Percentiles rank a stretch among this genome's conserved stretches.
Evolutionary conservation across 2,113 vertebrate species (phyloP).

Genomic region (Quiscalus mexicanus): DNA sequence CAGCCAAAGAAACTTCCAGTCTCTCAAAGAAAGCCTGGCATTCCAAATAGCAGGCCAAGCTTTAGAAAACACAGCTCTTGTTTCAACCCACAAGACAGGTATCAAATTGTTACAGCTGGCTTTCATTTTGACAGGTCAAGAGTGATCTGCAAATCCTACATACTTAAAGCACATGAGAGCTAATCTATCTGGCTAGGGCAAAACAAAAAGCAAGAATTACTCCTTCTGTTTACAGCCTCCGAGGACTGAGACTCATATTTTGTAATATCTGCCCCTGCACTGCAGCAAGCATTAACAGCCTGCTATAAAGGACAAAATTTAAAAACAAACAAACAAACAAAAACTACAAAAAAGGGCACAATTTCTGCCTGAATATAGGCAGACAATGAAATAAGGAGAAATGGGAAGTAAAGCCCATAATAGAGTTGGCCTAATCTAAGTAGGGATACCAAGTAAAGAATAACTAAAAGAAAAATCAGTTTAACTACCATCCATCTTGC

Average conservation of each 20-base stretch:
- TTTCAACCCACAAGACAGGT: not conserved
- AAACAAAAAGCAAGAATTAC: not conserved
- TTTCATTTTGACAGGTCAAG: constrained; percentile 16
- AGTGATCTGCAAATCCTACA: not conserved
- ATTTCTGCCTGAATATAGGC: not conserved
- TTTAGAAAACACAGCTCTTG: not conserved
- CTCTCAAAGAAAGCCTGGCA: not conserved
- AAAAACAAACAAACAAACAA: not conserved
- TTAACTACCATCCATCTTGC: not conserved
- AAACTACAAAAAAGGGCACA: not conserved
- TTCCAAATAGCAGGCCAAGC: not conserved
- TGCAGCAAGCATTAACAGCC: not conserved
- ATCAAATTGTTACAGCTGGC: not conserved
- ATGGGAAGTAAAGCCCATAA: not conserved
- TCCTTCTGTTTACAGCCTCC: not conserved
- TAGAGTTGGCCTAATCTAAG: not conserved
- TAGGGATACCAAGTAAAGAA: not conserved
- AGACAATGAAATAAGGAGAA: not conserved
- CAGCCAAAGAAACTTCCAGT: not conserved
- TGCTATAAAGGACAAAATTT: not conserved
- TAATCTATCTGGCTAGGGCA: not conserved
- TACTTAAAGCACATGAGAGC: not conserved
- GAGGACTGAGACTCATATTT: not conserved
- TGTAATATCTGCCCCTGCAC: not conserved
- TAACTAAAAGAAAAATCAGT: not conserved